Percentiles rank a stretch among this genome's conserved stretches.
Conservation (phyloP, 2,113 vertebrate genomes). For the Marmota monax region DNA sequence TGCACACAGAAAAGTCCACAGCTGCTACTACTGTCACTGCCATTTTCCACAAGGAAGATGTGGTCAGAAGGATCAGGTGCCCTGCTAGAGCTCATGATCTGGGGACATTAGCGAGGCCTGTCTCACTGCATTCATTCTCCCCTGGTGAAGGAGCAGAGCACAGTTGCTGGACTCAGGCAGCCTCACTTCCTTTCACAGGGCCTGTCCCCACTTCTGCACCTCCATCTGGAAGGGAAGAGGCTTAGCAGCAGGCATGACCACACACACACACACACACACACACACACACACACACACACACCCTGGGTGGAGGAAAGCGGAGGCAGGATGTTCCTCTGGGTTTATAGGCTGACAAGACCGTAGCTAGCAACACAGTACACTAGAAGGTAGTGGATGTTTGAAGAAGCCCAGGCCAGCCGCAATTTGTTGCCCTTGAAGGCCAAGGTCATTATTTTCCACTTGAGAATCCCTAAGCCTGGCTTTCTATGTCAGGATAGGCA, state of each 20-base stretch:
- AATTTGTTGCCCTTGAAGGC: not conserved
- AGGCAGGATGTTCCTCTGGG: not conserved
- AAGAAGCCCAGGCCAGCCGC: accelerated
- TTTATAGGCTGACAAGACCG: not conserved
- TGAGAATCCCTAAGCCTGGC: not conserved
- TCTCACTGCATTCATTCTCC: not conserved
- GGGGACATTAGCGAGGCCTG: not conserved
- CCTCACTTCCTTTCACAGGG: accelerated
- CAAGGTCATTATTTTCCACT: not conserved
- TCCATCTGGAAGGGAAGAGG: not conserved
- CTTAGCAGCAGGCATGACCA: accelerated
- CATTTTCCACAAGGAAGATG: not conserved
- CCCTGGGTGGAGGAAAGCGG: too few relatives aligned
- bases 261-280: too few relatives aligned
- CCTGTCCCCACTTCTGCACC: too few relatives aligned
- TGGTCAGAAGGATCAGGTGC: too few relatives aligned
- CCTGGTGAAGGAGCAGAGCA: accelerated
- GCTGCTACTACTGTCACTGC: accelerated
- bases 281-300: not conserved
- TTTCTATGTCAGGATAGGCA: not conserved
- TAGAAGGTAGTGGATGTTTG: too few relatives aligned
- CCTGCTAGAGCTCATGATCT: too few relatives aligned
- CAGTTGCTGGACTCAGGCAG: not conserved
- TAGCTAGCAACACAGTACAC: accelerated
- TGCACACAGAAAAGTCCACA: accelerated